A percentile compares a stretch with the other conserved stretches of the same genome.
phyloP scores from a whole-genome alignment of 2,113 vertebrate species.

The Galemys pyrenaicus region DNA sequence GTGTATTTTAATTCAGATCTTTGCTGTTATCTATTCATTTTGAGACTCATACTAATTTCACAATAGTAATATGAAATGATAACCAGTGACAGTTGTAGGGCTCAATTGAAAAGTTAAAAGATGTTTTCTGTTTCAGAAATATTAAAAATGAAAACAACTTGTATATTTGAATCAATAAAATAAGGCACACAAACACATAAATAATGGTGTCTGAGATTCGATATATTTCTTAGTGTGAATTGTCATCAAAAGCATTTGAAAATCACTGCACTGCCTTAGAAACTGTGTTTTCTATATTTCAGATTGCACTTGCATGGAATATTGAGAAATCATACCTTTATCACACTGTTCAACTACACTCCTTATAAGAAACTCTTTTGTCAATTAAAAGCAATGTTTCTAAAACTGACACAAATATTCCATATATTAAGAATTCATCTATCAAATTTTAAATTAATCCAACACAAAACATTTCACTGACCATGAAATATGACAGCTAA shows the following conservation, averaged over 20 bases:
- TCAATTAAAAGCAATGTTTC: conserved; percentile 2
- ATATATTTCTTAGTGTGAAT: neutral
- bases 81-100: neutral
- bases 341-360: neutral
- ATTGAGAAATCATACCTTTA: neutral
- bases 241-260: neutral
- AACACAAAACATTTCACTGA: neutral
- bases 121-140: neutral
- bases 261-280: neutral
- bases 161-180: neutral
- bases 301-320: neutral
- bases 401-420: neutral
- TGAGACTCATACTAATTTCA: neutral
- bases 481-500: neutral
- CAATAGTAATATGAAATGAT: neutral
- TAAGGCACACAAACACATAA: neutral
- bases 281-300: neutral
- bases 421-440: neutral
- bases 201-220: neutral
- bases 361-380: neutral
- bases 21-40: neutral
- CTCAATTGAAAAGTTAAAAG: conserved; percentile 19
- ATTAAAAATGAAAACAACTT: conserved; percentile 6
- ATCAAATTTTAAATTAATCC: conserved; percentile 8
- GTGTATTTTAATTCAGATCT: neutral